Conservation (phyloP, 2,113 vertebrate genomes). For the Piprites chloris region DNA sequence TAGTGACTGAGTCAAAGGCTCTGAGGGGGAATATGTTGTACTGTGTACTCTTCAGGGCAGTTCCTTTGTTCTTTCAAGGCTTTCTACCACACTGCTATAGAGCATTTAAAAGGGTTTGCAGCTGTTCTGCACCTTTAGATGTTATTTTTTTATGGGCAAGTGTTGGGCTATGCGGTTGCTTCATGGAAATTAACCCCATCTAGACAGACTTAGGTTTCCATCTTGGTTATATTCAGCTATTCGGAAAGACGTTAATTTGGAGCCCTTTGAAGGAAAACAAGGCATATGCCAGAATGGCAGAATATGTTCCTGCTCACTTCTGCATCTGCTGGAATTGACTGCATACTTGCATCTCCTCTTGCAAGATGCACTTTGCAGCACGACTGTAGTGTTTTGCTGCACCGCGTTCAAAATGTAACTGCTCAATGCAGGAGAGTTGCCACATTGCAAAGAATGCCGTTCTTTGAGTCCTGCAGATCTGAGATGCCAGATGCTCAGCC, state of each 20-base stretch:
- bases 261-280: not conserved
- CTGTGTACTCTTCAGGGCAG: not conserved
- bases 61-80: not conserved
- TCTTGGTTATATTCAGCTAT: not conserved
- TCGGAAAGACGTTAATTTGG: not conserved
- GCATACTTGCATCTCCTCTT: not conserved
- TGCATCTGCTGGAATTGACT: not conserved
- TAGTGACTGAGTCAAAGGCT: not conserved
- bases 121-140: not conserved
- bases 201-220: not conserved
- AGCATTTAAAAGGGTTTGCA: not conserved
- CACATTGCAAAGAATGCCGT: not conserved
- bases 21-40: not conserved
- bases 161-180: not conserved
- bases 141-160: not conserved
- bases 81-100: not conserved
- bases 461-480: not conserved
- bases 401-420: rapidly evolving
- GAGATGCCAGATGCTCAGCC: not conserved
- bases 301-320: not conserved
- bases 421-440: not conserved
- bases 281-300: not conserved
- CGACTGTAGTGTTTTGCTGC: not conserved
- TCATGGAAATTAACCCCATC: not conserved
- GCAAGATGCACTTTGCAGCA: not conserved